Evolutionary conservation across 2,797 vertebrate genomes (phyloP), one percentile per base, ranked within the genome.

Genomic region (Clarias pachynema): DNA sequence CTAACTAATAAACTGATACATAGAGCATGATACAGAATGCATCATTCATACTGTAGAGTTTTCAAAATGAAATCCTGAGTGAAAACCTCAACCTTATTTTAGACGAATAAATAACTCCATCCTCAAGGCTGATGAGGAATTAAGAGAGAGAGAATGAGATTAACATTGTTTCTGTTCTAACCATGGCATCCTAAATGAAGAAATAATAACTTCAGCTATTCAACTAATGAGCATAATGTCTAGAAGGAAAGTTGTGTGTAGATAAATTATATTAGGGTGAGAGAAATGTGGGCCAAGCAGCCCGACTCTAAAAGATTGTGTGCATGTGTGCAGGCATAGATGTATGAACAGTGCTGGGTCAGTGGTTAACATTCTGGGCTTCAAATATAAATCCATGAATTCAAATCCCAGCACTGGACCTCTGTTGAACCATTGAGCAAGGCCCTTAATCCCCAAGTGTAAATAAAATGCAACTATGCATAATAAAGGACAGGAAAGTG

Each of bases 261-360:
- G 53, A 68, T 79, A 26, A 74, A 56, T 57, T 16, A 75, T 1
- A 22, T 40, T 16, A 60, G 4, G 31, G 40, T 84, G 75, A 60
- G 49, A 69, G 24, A 69, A 79, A 84, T 59, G n/a, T 84, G 65
- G 74, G 31, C 31, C 49, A 60, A 37, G 12, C 29, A 37, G 59
- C 20, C 60, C 65, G 59, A 75, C 70, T 75, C n/a, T 75, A 22
- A 34, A 69, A 22, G 34, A 37, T 31, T 65, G 26, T 65, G 12
- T 20, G 7, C 1, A 37, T 69, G 20, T 4, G 34, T 69, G 20
- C 20, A 49, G n/a, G 24, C 37, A 12, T 44, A 15, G 4, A 18
- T 44, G 1, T 22, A 16, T 37, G 18, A 40, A 37, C 1, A 22
- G 68, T 68, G 44, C 44, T 49, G 31, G 66, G 14, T 65, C 57